Base-by-base conservation (phyloP, 2,888 invertebrate genomes). In the Drosophila leonis region DNA sequence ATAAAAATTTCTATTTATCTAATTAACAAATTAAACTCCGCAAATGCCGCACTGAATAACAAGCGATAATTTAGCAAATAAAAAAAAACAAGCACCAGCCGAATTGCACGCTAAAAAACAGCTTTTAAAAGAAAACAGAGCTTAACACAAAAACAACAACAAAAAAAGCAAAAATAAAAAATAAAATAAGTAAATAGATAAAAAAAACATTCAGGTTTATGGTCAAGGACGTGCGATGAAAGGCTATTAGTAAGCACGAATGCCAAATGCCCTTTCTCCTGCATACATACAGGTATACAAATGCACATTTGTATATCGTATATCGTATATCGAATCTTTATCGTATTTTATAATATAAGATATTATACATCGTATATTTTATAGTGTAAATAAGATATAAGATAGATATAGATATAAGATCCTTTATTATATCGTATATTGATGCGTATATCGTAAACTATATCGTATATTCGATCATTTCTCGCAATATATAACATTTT, bases 41-140 rank as follows among this genome's bases (percentile, higher is more conserved):
- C 78, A 79, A 74, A 67, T 70, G 68, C 68, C 61, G 65, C 60
- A 60, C 67, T 52, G 72, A 73, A 84, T 84, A 83, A 71, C 74
- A 88, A 88, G 76, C 80, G 67, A 80, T 88, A 66, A 82, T 80
- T 85, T 66, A n/a, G 72, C 73, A 79, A 79, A 79, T 69, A 84
- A 24, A 24, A 65, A 59, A 72, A 44, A 33, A 37, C 61, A 46
- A 33, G 44, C 61, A 49, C 48, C 46, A 68, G 46, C 52, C 59
- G 37, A 52, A 42, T 37, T 39, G 24, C 44, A 49, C 62, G 44
- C 56, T 3, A 44, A 65, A 85, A 82, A 86, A 80, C 83, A 86
- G 80, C 74, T 83, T 83, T 77, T 24, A 57, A 68, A 65, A 68
- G 57, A 74, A 79, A 68, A 72, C 67, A 70, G 52, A 49, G 20